Evolutionary conservation across 2,113 vertebrate genomes (phyloP), one percentile per base, ranked within the genome.

Genomic region (Esox niger): DNA sequence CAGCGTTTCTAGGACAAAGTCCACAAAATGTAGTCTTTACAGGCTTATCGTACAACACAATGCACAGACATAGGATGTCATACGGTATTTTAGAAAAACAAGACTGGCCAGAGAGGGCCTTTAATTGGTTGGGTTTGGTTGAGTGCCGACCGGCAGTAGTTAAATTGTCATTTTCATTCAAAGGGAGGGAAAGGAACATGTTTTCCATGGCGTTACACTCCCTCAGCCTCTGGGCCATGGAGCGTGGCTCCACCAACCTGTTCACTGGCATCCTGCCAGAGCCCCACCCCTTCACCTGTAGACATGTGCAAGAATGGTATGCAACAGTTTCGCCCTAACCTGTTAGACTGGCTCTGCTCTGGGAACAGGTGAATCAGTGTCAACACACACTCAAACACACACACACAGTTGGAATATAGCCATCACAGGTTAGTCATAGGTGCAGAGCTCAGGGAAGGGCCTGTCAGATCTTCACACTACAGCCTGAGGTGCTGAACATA

Each of bases 301-400:
- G 73, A 80, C 83, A 84, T 82, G 80, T 87, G 81, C 66, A 75
- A 59, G 3, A 2, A 20, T 31, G 57, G 63, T 70, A 80, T 84
- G 80, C 74, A 20, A 56, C 62, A 85, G 91, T 92, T 89, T 84
- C 90, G 75, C 63, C 54, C 38, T 49, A 90, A 94, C 91, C 82
- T 47, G 81, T 86, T 80, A 43, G 61, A 87, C 81, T 11, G 76
- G 92, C 84, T 82, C 69, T 4, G 32, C 65, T 15, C 21, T 62
- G 25, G 58, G 11, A 74, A 71, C 62, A 68, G 52, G 35, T 43
- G 67, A 63, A 8, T 27, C 65, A 54, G 62, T 46, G 31, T 4
- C 17, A 2, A 62, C 30, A 64, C 27, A 32, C 62, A 43, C 25
- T 27, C 56, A n/a, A 3, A 62, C 71, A 15, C 17, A 62, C n/a